These are phyloP conservation scores for Platycheirus rosarum DNA, from an alignment of 2,888 invertebrate species.

Conservation along the genomic window DNA sequence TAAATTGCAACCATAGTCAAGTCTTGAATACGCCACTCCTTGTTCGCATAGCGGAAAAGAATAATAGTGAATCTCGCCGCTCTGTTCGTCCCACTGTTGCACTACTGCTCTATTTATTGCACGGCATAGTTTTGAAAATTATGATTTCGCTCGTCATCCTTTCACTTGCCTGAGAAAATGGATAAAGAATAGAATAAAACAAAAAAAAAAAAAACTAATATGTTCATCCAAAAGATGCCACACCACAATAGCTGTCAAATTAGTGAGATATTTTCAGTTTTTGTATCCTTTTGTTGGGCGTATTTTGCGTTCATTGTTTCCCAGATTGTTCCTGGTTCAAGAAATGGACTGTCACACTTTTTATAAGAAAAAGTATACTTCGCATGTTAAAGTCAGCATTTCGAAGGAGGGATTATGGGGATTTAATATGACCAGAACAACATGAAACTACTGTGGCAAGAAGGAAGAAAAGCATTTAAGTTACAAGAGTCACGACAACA, in stretches of 20 bases:
- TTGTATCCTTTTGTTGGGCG: conserved; percentile 37
- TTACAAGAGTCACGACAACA: no score
- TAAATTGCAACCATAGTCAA: conserved; percentile 13
- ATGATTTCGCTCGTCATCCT: conserved; percentile 35
- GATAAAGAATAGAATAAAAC: not conserved
- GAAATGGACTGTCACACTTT: conserved; percentile 15
- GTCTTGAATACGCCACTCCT: conserved; percentile 1
- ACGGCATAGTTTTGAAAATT: conserved; percentile 64
- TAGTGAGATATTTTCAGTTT: conserved; percentile 19
- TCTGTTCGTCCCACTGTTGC: conserved; percentile 26
- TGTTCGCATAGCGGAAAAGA: not conserved
- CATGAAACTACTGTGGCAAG: no score
- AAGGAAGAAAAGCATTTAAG: no score
- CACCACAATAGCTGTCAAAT: conserved; percentile 44
- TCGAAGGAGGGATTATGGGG: no score
- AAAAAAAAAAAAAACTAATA: conserved; percentile 12
- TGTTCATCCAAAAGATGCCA: conserved; percentile 30
- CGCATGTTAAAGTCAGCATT: no score
- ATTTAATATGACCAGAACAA: no score
- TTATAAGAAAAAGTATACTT: no score
- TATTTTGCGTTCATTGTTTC: conserved; percentile 49
- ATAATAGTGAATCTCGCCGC: conserved; percentile 32
- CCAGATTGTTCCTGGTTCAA: conserved; percentile 45
- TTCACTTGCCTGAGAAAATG: conserved; percentile 42
- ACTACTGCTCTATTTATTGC: conserved; percentile 69